Base-by-base conservation (phyloP, 2,888 invertebrate species). In the Amiota mariae region DNA sequence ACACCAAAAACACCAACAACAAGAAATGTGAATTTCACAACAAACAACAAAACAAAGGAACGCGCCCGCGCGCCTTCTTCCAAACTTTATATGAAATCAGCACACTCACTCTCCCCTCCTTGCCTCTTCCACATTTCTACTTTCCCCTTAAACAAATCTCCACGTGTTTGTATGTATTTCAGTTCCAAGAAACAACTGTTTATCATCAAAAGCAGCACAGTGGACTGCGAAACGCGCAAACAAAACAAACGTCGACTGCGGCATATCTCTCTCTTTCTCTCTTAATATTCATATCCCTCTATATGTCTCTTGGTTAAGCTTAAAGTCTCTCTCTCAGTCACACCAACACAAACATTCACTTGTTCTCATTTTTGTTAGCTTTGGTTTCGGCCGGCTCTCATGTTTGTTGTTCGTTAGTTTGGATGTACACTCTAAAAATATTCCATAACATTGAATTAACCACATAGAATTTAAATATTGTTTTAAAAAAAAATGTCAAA, bases 21-120 rank as follows among this genome's bases (percentile, higher is more conserved):
- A 82, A 49, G 20, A 83, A 87, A 81, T 24, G 59, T 59, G 67
- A 86, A 86, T 87, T 87, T 86, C 85, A 87, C 87, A 86, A 86
- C 86, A 84, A 80, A 84, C 84, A 80, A 79, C 85, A 87, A 85
- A 36, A 36, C 36, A 36, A 36, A 36, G 36, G 6, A 36, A 6
- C 36, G 36, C 8, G 36, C n/a, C n/a, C 36, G 36, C 36, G 36
- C 36, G 36, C 36, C 36, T 6, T 36, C 36, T 36, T 6, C 4
- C 8, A 36, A 4, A 36, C 6, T 86, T 71, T n/a, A 15, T 54
- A 85, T 86, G 82, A 84, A 81, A 82, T 84, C 54, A 12, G 18
- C 20, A 20, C 59, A 59, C 59, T 59, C 54, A 13, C 13, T 13
- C 59, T 80, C 79, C 82, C 78, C 77, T 85, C 59, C 59, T 11